These are phyloP conservation scores for Proisotoma minuta DNA, from an alignment of 2,888 invertebrate genomes.

Conservation along the genomic window DNA sequence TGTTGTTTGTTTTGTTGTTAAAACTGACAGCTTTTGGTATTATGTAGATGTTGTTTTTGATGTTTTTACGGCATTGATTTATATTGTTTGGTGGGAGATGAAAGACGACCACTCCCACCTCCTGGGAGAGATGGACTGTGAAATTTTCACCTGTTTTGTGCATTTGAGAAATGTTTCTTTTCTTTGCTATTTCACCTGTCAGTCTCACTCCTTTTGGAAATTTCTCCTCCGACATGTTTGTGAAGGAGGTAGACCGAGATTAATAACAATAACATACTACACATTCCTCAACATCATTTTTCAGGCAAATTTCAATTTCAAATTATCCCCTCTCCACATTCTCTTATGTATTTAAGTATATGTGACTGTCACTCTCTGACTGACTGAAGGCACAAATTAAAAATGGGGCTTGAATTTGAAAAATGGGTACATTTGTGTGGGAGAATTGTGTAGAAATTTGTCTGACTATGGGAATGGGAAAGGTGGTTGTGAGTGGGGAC, in stretches of 20 bases:
- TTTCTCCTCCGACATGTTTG: neutral
- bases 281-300: constrained; percentile 1
- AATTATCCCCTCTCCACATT: neutral
- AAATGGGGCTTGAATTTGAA: neutral
- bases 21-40: too few relatives aligned
- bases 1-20: too few relatives aligned
- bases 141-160: too few relatives aligned
- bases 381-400: neutral
- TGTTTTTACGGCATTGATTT: too few relatives aligned
- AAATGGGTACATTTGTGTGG: neutral
- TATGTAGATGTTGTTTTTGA: too few relatives aligned
- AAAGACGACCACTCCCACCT: too few relatives aligned
- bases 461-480: neutral
- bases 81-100: too few relatives aligned
- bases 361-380: neutral
- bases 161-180: too few relatives aligned
- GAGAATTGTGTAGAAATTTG: neutral
- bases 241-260: neutral
- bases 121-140: too few relatives aligned
- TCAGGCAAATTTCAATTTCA: constrained; percentile 1
- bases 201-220: neutral
- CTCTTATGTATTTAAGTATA: neutral
- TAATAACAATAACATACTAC: constrained; percentile 6
- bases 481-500: neutral
- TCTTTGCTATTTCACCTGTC: constrained; percentile 3